A percentile compares a stretch with the other conserved stretches of the same genome.
phyloP scores from a whole-genome alignment of 2,797 vertebrate genomes.

The Mormyrops attenuatus region DNA sequence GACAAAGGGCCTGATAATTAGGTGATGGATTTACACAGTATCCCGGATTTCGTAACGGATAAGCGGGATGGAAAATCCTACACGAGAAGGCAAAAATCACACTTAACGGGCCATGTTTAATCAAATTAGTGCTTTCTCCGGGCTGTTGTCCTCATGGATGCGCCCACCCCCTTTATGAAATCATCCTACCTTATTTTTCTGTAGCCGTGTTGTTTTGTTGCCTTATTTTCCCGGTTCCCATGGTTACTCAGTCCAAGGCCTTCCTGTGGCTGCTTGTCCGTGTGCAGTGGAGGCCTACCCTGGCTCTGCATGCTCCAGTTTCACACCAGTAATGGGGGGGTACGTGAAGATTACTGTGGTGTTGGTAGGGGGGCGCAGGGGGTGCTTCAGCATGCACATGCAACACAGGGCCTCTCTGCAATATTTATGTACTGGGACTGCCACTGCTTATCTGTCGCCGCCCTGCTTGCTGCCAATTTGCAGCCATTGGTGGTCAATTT shows the following conservation, averaged over 20 bases:
- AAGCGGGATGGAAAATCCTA: neutral
- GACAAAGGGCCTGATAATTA: neutral
- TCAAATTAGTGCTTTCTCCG: neutral
- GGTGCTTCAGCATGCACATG: neutral
- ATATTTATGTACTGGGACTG: neutral
- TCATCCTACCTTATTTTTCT: neutral
- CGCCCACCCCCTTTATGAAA: neutral
- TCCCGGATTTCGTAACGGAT: neutral
- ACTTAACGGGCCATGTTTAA: neutral
- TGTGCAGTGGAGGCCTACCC: neutral
- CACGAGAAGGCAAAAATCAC: neutral
- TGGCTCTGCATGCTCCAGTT: neutral
- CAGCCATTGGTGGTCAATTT: neutral
- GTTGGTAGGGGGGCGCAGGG: neutral
- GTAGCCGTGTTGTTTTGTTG: neutral
- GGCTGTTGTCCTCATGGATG: neutral
- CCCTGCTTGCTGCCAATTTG: neutral
- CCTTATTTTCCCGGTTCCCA: neutral
- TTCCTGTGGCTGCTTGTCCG: neutral
- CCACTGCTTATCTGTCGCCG: neutral
- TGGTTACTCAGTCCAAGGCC: conserved; percentile 17
- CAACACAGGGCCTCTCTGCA: neutral
- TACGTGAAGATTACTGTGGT: neutral
- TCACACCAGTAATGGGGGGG: neutral
- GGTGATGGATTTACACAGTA: conserved; percentile 2